Evolutionary conservation across 1,140 invertebrate species (phyloP).

Genomic region (Leptinotarsa texana): DNA sequence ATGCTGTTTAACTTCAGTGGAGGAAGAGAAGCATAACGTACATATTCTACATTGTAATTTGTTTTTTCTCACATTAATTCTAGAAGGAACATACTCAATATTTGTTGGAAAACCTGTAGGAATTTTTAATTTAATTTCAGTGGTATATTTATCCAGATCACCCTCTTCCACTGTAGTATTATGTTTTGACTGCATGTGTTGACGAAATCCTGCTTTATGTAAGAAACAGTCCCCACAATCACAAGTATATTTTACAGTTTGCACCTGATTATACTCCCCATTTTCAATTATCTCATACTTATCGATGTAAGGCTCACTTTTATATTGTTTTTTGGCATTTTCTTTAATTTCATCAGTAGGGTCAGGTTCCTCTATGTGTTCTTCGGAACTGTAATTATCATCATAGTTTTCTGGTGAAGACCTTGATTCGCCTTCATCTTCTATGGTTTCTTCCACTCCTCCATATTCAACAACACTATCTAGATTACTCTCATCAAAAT

Average conservation of each 20-base stretch:
- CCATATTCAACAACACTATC: conserved; percentile 9
- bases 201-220: conserved; percentile 29
- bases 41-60: conserved; percentile 13
- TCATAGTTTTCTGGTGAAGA: not conserved
- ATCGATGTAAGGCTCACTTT: not conserved
- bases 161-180: conserved; percentile 24
- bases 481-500: conserved; percentile 10
- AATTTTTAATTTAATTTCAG: conserved; percentile 17
- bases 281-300: conserved; percentile 16
- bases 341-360: not conserved
- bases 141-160: conserved; percentile 16
- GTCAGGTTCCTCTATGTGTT: not conserved
- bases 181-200: conserved; percentile 25
- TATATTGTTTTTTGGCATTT: not conserved
- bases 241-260: conserved; percentile 26
- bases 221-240: conserved; percentile 31
- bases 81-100: conserved; percentile 18
- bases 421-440: not conserved
- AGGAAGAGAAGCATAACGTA: not conserved
- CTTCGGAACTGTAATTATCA: not conserved
- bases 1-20: conserved; percentile 26
- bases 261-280: not conserved
- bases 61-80: conserved; percentile 11
- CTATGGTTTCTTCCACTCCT: conserved; percentile 1
- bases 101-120: not conserved